These are phyloP conservation scores for Antheraea pernyi DNA, from an alignment of 1,140 invertebrate genomes.

Conservation along the genomic window DNA sequence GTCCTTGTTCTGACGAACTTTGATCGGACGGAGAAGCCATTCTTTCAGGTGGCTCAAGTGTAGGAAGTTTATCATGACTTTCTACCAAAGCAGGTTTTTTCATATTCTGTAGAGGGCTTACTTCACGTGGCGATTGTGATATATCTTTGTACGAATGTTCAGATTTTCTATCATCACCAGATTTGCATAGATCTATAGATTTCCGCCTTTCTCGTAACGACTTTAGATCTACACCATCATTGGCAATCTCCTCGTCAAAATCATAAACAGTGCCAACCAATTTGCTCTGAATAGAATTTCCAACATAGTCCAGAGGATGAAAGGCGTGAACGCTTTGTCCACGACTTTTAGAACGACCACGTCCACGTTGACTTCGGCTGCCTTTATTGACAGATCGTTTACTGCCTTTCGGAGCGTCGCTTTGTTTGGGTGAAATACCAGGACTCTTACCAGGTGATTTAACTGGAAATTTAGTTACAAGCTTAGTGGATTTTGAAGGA, in stretches of 20 bases:
- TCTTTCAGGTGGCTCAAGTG: slow-evolving; percentile 44
- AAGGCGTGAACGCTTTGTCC: slow-evolving; percentile 69
- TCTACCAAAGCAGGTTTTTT: slow-evolving; percentile 48
- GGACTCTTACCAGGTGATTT: slow-evolving; percentile 88
- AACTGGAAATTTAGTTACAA: slow-evolving; percentile 81
- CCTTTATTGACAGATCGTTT: slow-evolving; percentile 79
- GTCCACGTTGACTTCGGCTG: slow-evolving; percentile 79
- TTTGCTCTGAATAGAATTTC: slow-evolving; percentile 84
- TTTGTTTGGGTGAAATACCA: slow-evolving; percentile 86
- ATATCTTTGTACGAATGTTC: slow-evolving; percentile 80
- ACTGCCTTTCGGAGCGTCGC: slow-evolving; percentile 58
- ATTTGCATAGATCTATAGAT: slow-evolving; percentile 82
- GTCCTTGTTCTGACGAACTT: slow-evolving; percentile 37
- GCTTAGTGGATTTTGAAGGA: slow-evolving; percentile 83
- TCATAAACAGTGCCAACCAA: slow-evolving; percentile 93
- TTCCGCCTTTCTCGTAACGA: slow-evolving; percentile 89
- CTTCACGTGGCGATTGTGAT: slow-evolving; percentile 79
- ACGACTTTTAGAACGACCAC: slow-evolving; percentile 86
- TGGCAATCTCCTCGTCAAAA: slow-evolving; percentile 90
- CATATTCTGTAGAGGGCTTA: slow-evolving; percentile 68
- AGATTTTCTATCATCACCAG: slow-evolving; percentile 81
- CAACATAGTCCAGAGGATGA: slow-evolving; percentile 58
- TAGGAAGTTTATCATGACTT: slow-evolving; percentile 46
- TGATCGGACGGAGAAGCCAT: slow-evolving; percentile 46
- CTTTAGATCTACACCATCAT: slow-evolving; percentile 88